These are phyloP conservation scores for Clostera curtula DNA, from an alignment of 2,888 invertebrate species.

Conservation along the genomic window DNA sequence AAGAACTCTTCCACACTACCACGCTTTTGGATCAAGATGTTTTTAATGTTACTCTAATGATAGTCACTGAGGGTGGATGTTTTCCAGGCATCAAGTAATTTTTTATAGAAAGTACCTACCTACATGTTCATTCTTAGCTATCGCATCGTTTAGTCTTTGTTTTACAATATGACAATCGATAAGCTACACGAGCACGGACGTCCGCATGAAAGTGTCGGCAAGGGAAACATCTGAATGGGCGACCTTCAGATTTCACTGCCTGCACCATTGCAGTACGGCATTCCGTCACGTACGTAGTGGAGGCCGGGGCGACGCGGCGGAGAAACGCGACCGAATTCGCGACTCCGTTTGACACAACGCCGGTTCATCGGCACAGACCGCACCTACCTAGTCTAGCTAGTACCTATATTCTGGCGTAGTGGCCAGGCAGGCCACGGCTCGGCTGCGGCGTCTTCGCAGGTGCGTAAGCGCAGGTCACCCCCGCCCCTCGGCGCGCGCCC, in stretches of 20 bases:
- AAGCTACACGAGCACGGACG: constrained; percentile 13
- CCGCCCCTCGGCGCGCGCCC: constrained; percentile 20
- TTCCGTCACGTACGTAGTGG: constrained; percentile 56
- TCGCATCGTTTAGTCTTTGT: too few species aligned
- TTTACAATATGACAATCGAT: too few species aligned
- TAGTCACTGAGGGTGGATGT: too few species aligned
- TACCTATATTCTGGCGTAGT: too few species aligned
- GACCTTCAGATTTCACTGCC: constrained; percentile 69
- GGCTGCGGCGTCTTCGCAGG: constrained; percentile 54
- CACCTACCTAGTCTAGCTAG: constrained; percentile 3
- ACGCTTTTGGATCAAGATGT: too few species aligned
- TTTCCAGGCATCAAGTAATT: too few species aligned
- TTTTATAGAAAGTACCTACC: too few species aligned
- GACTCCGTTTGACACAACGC: constrained; percentile 67
- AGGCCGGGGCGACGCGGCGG: constrained; percentile 42
- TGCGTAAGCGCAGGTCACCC: constrained; percentile 58
- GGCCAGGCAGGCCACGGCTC: constrained; percentile 23
- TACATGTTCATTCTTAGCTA: too few species aligned
- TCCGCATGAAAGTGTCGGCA: constrained; percentile 14
- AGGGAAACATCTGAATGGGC: constrained; percentile 39
- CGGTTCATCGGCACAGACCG: constrained; percentile 58
- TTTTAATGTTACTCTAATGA: too few species aligned
- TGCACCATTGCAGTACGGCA: constrained; percentile 49
- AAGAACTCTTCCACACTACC: too few species aligned
- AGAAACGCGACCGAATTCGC: constrained; percentile 71